Evolutionary conservation across 2,797 vertebrate species (phyloP), one percentile per base, ranked within the genome.

Genomic region (Erithacus rubecula): DNA sequence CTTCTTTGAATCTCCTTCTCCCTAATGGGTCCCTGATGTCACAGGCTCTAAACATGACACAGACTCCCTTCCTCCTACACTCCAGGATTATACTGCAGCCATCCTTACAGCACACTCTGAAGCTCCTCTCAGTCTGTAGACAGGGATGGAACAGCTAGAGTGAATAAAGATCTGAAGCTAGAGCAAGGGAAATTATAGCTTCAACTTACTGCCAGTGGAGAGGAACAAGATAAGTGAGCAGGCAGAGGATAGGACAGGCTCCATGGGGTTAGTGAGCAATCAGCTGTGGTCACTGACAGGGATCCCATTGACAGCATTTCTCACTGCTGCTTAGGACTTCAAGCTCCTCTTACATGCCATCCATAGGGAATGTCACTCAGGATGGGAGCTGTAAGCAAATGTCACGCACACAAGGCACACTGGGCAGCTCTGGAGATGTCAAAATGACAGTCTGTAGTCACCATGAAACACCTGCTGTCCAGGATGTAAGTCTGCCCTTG

Each of bases 361-460:
- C 29, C 36, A 15, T 15, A 60, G 75, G 19, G 18, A 74, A 80
- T 77, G 12, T 39, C n/a, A n/a, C 46, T 64, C 0, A 0, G 65
- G 19, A 12, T 27, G 12, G 34, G 16, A 83, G 5, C 4, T 71
- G 20, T 12, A 43, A 55, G 43, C 26, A 80, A 65, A 58, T 27
- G 8, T 44, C 12, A 34, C 0, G 0, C 12, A 55, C 34, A 41
- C 62, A 76, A 37, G 43, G 11, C 8, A 13, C 6, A 59, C 47
- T 39, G 23, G 18, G 34, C 3, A 43, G 39, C 37, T 78, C 49
- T 71, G 62, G 30, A 62, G 30, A 53, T 51, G 39, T 37, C 39
- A 78, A 29, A 91, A 65, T n/a, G 5, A 15, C 8, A 26, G 5
- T n/a, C 23, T 59, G 16, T 24, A 58, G 12, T 36, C 34, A 80